Percentiles rank a stretch among this genome's conserved stretches.
Conservation (phyloP, 2,113 vertebrate genomes). For the Halcyon senegalensis region DNA sequence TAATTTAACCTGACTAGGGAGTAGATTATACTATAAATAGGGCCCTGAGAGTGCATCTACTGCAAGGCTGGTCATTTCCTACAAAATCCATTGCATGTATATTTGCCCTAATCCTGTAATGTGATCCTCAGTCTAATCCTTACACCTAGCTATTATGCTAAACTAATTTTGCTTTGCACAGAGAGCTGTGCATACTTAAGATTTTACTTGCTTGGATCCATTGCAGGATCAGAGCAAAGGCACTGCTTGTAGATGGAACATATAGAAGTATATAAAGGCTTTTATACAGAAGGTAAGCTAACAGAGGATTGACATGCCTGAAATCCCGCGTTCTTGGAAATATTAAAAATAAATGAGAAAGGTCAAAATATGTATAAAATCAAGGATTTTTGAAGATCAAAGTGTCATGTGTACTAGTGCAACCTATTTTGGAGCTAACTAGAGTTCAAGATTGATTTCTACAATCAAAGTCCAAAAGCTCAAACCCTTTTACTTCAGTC, state of each 20-base stretch:
- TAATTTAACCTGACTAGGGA: constrained; percentile 51
- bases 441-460: neutral
- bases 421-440: neutral
- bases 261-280: neutral
- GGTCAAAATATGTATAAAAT: neutral
- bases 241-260: neutral
- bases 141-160: neutral
- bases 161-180: neutral
- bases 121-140: constrained; percentile 18
- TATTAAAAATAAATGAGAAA: neutral
- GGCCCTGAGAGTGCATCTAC: neutral
- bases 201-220: neutral
- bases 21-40: constrained; percentile 63
- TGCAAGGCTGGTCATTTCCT: constrained; percentile 27
- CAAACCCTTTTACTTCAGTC: neutral
- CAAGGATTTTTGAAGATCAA: neutral
- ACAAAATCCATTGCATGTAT: neutral
- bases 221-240: neutral
- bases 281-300: neutral
- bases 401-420: fast-evolving
- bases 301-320: neutral
- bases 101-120: constrained; percentile 26
- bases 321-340: neutral
- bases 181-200: neutral
- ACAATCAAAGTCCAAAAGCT: neutral